Base-by-base conservation (phyloP, 2,113 vertebrate species). In the Cettia cetti region DNA sequence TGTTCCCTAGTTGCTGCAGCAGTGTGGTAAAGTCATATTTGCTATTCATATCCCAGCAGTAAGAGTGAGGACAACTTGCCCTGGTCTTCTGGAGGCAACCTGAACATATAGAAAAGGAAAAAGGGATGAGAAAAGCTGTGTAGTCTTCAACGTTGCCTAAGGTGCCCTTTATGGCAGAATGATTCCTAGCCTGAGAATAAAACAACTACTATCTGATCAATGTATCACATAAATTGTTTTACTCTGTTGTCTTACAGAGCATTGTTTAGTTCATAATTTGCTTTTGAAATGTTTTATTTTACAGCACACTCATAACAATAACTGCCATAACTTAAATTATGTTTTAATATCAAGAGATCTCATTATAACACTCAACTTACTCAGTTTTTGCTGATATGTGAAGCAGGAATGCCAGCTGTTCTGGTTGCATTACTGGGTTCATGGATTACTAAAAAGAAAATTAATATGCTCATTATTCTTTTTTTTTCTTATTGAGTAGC, bases 311-410 rank as follows among this genome's bases (percentile, higher is more conserved):
- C 59, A 11, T 72, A 92, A 85, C 28, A 69, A 39, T 64, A 80
- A 84, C 45, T 74, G 72, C 35, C 53, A 28, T 87, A 76, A 90
- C 27, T 80, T 78, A 80, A 87, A 65, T 63, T 71, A 50, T 66
- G 70, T 70, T 89, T 95, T 88, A 88, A 93, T 88, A 64, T 54
- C 20, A 77, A 76, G 65, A 89, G 81, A 88, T 44, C 35, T 90
- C 87, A 90, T 94, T 93, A 54, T 50, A 86, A 53, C 45, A 30
- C 30, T 54, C 54, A 83, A 39, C 28, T 89, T 82, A 44, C 69
- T 90, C 27, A 28, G 20, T 37, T 89, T 76, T 89, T 89, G 56
- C 70, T 92, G 65, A 30, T 76, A 91, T 39, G 40, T 77, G 64
- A 85, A 86, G 19, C 49, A 70, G 79, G 69, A 88, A 61, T 65